Evolutionary conservation across 2,888 invertebrate genomes (phyloP).

Genomic region (Biston betularia): DNA sequence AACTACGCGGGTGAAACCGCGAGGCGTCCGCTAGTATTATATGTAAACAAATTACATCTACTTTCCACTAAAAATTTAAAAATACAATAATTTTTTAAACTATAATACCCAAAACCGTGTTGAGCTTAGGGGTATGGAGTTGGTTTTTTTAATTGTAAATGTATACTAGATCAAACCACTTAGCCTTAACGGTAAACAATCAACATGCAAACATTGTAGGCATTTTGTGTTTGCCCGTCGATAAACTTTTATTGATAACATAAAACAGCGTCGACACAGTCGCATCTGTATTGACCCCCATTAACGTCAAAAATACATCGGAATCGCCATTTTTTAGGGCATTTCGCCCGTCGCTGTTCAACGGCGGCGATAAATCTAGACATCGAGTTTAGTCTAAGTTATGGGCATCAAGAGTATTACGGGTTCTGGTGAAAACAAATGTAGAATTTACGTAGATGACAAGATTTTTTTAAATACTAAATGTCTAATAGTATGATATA

Average conservation of each 20-base stretch:
- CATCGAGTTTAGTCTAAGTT: conserved; percentile 39
- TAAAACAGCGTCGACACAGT: conserved; percentile 25
- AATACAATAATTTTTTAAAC: too few species aligned
- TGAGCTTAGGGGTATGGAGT: too few species aligned
- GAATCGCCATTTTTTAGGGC: conserved; percentile 40
- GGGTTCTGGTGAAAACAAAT: not conserved
- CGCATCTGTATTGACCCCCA: conserved; percentile 33
- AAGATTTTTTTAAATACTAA: too few species aligned
- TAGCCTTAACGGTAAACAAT: too few species aligned
- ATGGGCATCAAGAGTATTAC: conserved; percentile 31
- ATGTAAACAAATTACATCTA: too few species aligned
- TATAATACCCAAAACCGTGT: too few species aligned
- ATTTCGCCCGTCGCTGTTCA: conserved; percentile 32
- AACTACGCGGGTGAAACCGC: too few species aligned
- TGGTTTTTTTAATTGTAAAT: too few species aligned
- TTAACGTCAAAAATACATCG: conserved; percentile 35
- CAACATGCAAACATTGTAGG: not conserved
- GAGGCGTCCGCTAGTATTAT: too few species aligned
- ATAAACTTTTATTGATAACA: conserved; percentile 29
- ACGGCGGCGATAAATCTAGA: conserved; percentile 41
- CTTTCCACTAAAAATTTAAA: too few species aligned
- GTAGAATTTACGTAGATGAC: not conserved
- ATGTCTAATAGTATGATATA: too few species aligned
- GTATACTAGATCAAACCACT: too few species aligned
- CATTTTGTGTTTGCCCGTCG: conserved; percentile 8